Base-by-base conservation (phyloP, 2,888 invertebrate genomes). In the Noctua comes region DNA sequence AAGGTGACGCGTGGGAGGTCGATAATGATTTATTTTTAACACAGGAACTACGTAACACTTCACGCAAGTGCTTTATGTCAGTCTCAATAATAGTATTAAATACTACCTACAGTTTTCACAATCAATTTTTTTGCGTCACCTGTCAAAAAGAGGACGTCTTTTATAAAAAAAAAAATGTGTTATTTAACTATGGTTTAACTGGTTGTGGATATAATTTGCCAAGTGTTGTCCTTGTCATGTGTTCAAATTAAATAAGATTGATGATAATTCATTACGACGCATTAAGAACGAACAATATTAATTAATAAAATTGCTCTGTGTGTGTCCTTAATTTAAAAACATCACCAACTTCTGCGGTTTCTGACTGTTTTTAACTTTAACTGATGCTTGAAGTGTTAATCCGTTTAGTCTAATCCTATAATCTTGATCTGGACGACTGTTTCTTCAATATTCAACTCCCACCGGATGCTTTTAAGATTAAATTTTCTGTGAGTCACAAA, bases 1-100 rank as follows among this genome's bases (percentile, higher is more conserved):
- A 89, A 88, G 89, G 88, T 79, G 66, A 68, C 21, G 5, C 24
- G 88, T 88, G 76, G 86, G 88, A 48, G 76, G 64, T 54, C 68
- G 54, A 40, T 81, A 80, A 71, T 83, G 80, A 80, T 80, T 78
- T 69, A 80, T 72, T 80, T 76, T 70, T 57, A 5, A 68, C 57
- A 46, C 51, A 75, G 36, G 11, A 72, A 76, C 74, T 65, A n/a
- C 43, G 72, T 59, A 68, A 66, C 36, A 59, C 59, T 64, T 68
- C 54, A 48, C 64, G 51, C n/a, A 79, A 86, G 54, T 66, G n/a
- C 31, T 71, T 51, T 27, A 65, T 36, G 75, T 68, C 73, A 54
- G 31, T 75, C 68, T 70, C 4, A 68, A 73, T 84, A 40, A 40
- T n/a, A 31, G 8, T 21, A 36, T 31, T 68, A 31, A 48, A 21